These are phyloP conservation scores for Corella eumyota DNA, from an alignment of 23 tunicate species.

Conservation along the genomic window DNA sequence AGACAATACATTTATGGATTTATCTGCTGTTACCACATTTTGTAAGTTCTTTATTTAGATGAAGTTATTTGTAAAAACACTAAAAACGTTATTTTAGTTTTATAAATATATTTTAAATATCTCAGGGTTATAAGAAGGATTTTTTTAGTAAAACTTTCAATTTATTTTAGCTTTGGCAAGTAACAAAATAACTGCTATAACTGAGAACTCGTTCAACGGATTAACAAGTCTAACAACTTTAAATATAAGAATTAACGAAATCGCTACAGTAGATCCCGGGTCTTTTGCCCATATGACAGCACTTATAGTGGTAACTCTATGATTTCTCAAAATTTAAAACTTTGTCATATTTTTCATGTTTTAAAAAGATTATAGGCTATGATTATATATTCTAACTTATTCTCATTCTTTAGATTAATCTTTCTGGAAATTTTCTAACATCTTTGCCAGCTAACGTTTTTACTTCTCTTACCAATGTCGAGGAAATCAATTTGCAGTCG, in stretches of 20 bases:
- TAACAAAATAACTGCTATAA: conserved; percentile 25
- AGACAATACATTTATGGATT: conserved; percentile 36
- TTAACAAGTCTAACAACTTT: conserved; percentile 32
- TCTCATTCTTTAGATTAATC: conserved; percentile 24
- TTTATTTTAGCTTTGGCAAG: conserved; percentile 30
- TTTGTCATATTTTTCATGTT: neutral
- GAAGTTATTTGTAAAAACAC: no score
- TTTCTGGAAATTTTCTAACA: conserved; percentile 33
- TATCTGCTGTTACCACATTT: conserved; percentile 39
- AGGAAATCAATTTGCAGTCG: conserved; percentile 62
- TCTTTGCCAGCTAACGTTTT: conserved; percentile 40
- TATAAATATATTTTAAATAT: neutral
- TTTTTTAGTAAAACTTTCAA: neutral
- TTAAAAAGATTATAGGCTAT: neutral
- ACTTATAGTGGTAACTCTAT: conserved; percentile 29
- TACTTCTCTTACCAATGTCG: conserved; percentile 17
- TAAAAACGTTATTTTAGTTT: neutral
- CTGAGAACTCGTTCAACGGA: conserved; percentile 43
- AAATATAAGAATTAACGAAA: conserved; percentile 35
- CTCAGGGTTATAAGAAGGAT: neutral
- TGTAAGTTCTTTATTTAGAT: conserved; percentile 22
- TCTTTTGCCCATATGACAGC: conserved; percentile 36
- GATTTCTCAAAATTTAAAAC: neutral
- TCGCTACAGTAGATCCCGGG: conserved; percentile 45
- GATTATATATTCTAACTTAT: neutral